Base-by-base conservation (phyloP, 2,797 vertebrate species). In the Pelobates cultripes region DNA sequence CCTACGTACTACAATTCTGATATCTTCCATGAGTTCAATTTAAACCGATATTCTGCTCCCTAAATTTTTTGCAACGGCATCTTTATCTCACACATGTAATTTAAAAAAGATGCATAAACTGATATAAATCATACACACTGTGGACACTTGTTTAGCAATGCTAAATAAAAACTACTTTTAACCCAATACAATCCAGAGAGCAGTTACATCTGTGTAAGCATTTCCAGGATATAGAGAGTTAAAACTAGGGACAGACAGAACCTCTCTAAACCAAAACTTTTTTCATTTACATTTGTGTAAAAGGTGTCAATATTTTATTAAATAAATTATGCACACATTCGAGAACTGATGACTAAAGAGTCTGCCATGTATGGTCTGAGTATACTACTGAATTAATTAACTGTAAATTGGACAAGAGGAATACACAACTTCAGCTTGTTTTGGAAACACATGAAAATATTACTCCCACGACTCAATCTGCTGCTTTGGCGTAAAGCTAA, bases 401-500 rank as follows among this genome's bases (percentile, higher is more conserved):
- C 28, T 3, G 51, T 17, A 44, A 45, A 15, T 61, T 61, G 75
- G 57, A 63, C 6, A 45, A 55, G 66, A 68, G 47, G 15, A 53
- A 66, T 74, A 60, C 10, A 41, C 68, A 41, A 78, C 73, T 75
- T 60, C 5, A 17, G 71, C 40, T 47, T 75, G 72, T 84, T 79
- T 71, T 71, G 77, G 60, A 70, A 84, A 84, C 77, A 84, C 72
- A 72, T 79, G 77, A 44, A 75, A 84, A 84, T 70, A 84, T 84
- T 84, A 79, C 77, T 71, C 77, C 82, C 45, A 84, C 82, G 53
- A 60, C 77, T 72, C 77, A 84, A 84, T 84, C 82, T 84, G 82
- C 66, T 63, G 45, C 7, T 70, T 43, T 13, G 57, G 42, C 41
- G 70, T n/a, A 41, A 13, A 55, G 68, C 73, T 84, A 57, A 80